Base-by-base conservation (phyloP, 2,888 invertebrate genomes). In the Caenorhabditis sp. region DNA sequence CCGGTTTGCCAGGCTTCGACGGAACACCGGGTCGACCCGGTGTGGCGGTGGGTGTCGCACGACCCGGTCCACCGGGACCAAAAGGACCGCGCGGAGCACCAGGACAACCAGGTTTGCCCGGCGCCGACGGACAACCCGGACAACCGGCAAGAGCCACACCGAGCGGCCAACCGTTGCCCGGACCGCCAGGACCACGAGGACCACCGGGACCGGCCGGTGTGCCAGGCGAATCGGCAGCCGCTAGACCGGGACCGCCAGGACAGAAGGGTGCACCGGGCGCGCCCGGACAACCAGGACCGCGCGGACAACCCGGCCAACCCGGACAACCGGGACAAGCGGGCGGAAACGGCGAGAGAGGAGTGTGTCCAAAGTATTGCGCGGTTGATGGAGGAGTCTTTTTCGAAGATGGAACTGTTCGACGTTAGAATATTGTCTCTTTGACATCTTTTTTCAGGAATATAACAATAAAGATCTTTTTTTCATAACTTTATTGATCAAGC, bases 11-110 rank as follows among this genome's bases (percentile, higher is more conserved):
- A 55, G 78, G 78, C 64, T 36, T 59, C 23, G 70, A 69, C 36
- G 78, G 78, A 59, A 57, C 62, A 10, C 73, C 73, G 66, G 83
- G 83, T 59, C 37, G 51, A 17, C 66, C 74, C 21, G 78, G 69
- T 4, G 37, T 37, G n/a, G 58, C 50, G 17, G 68, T 67, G 17
- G 68, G 75, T 12, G 6, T 12, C 1, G 17, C 12, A 1, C 8
- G 36, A n/a, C 77, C 77, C 37, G 82, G 81, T 6, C 75, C 77
- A 36, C 66, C 78, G 21, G 81, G 81, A 67, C 57, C 43, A 26
- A 31, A 19, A 5, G 64, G 64, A 67, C 57, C 43, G n/a, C 55
- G 36, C 14, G 64, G 64, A 57, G 31, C 51, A 17, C 62, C 62
- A 27, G 62, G 62, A 14, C 19, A 53, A 3, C 61, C 66, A 36